phyloP scores from a whole-genome alignment of 2,888 invertebrate species.

The Drosophila anomalata region DNA sequence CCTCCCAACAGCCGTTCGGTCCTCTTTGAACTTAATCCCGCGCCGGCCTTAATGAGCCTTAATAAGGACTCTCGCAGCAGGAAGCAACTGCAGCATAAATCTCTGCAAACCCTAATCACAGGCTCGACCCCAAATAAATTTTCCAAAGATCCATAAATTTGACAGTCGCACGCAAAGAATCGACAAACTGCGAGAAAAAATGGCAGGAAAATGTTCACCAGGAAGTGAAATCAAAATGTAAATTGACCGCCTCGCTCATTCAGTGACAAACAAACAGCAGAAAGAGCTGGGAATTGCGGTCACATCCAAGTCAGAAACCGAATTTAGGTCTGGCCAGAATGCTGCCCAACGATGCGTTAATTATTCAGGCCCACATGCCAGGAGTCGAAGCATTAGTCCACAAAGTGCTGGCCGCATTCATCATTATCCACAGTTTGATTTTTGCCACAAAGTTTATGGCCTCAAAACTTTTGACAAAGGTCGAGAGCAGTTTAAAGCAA shows the following conservation, averaged over 20 bases:
- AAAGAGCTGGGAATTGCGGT: constrained; percentile 2
- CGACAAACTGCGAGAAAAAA: constrained; percentile 29
- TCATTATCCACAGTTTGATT: constrained; percentile 69
- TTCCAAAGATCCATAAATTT: constrained; percentile 68
- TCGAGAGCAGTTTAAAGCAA: constrained; percentile 69
- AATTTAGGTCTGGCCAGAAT: constrained; percentile 25
- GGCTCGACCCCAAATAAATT: constrained; percentile 69
- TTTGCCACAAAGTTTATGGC: constrained; percentile 63
- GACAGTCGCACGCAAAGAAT: constrained; percentile 59
- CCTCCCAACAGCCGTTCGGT: constrained; percentile 18
- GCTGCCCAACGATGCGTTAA: constrained; percentile 69
- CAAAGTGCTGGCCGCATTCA: constrained; percentile 63
- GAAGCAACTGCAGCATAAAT: constrained; percentile 65
- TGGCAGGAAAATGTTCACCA: neutral
- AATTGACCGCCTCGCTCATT: constrained; percentile 54
- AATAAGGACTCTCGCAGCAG: constrained; percentile 49
- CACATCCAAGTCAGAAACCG: constrained; percentile 8
- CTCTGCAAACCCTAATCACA: constrained; percentile 67
- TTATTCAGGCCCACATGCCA: constrained; percentile 59
- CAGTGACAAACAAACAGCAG: constrained; percentile 42
- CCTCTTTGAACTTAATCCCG: constrained; percentile 48
- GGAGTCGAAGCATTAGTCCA: constrained; percentile 25
- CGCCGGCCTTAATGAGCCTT: constrained; percentile 61
- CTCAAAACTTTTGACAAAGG: constrained; percentile 71
- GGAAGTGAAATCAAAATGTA: constrained; percentile 60